phyloP scores from a whole-genome alignment of 2,888 invertebrate genomes.

The Calliscelio sp. region DNA sequence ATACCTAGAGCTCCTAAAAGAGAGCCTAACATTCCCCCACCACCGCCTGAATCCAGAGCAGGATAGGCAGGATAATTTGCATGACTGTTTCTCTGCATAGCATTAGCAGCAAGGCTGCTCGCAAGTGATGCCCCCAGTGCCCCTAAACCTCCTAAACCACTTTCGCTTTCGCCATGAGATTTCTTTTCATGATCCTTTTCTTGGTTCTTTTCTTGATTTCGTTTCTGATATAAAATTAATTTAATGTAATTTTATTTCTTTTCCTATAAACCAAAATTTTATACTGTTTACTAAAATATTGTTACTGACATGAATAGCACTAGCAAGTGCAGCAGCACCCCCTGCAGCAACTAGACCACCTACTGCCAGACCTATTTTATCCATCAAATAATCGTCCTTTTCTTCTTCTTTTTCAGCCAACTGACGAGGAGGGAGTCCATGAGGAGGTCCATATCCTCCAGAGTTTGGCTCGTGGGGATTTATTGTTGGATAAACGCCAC shows the following conservation, averaged over 20 bases:
- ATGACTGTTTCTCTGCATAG: conserved; percentile 78
- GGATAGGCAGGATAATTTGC: conserved; percentile 81
- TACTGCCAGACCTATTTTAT: too few species aligned
- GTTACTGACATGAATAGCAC: too few species aligned
- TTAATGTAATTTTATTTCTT: too few species aligned
- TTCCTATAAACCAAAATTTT: too few species aligned
- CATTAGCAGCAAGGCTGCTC: conserved; percentile 82
- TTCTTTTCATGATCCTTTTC: conserved; percentile 80
- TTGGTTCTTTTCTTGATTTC: conserved; percentile 77
- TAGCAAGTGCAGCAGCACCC: too few species aligned
- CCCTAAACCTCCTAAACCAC: conserved; percentile 81
- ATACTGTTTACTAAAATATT: too few species aligned
- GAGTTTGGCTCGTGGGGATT: conserved; percentile 76
- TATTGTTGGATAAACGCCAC: conserved; percentile 82
- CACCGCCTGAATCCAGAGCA: conserved; percentile 76
- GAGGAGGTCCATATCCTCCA: conserved; percentile 78
- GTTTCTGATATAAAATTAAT: conserved; percentile 75
- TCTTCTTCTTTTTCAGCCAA: conserved; percentile 80
- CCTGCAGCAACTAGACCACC: too few species aligned
- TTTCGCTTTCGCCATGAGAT: conserved; percentile 80
- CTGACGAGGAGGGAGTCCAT: too few species aligned
- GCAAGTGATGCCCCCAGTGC: conserved; percentile 84
- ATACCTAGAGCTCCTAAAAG: conserved; percentile 83
- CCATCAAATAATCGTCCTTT: conserved; percentile 81
- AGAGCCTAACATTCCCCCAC: conserved; percentile 82